A percentile compares a stretch with the other conserved stretches of the same genome.
Evolutionary conservation across 2,888 invertebrate species (phyloP).

Genomic region (Phaedon cochleariae): DNA sequence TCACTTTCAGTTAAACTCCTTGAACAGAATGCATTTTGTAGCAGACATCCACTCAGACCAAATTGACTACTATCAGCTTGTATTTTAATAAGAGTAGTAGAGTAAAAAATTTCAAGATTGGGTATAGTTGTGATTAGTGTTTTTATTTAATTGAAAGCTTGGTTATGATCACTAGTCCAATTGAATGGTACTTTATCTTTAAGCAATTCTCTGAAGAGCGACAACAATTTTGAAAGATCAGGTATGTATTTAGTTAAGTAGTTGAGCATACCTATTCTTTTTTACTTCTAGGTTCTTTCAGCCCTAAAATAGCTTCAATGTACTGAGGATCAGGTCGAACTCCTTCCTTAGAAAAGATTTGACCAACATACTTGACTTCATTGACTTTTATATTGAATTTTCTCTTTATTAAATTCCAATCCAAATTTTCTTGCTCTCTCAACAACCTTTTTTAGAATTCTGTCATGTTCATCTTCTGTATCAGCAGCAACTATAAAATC

Average conservation of each 20-base stretch:
- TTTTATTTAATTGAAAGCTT: not conserved
- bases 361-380: conserved; percentile 31
- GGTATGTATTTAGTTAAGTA: conserved; percentile 31
- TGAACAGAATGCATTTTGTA: conserved; percentile 30
- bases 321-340: conserved; percentile 6
- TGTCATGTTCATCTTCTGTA: conserved; percentile 40
- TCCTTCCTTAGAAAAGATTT: conserved; percentile 24
- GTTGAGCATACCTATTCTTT: conserved; percentile 29
- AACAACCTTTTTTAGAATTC: conserved; percentile 31
- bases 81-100: conserved; percentile 10
- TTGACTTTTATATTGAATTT: conserved; percentile 37
- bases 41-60: conserved; percentile 40
- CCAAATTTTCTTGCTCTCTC: conserved; percentile 31
- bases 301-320: conserved; percentile 5
- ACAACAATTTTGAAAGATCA: conserved; percentile 22
- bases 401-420: conserved; percentile 40
- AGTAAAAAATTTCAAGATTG: conserved; percentile 24
- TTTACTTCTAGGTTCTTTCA: conserved; percentile 20
- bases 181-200: conserved; percentile 19
- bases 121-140: not conserved
- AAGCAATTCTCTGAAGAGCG: conserved; percentile 16
- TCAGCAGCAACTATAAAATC: conserved; percentile 42
- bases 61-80: conserved; percentile 27
- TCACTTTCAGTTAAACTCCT: conserved; percentile 27
- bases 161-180: conserved; percentile 17